Conservation (phyloP, 2,113 vertebrate species). For the Gadus chalcogrammus region DNA sequence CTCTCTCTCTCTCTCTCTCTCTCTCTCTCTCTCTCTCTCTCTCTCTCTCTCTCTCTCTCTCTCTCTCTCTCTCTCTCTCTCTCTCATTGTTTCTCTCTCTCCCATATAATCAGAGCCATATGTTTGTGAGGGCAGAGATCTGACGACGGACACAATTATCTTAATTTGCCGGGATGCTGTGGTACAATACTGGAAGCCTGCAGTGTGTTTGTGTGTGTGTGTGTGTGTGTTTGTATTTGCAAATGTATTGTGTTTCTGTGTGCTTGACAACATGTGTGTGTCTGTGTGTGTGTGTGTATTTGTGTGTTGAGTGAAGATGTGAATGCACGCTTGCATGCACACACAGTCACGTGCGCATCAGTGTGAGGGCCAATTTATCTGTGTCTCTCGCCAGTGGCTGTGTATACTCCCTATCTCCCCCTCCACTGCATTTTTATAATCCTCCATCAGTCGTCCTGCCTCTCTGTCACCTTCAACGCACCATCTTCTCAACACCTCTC, state of each 20-base stretch:
- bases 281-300: conserved; percentile 31
- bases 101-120: conserved; percentile 81
- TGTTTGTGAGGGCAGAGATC: conserved; percentile 72
- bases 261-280: not conserved
- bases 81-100: no score
- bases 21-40: no score
- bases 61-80: no score
- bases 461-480: conserved; percentile 65
- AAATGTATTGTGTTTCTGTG: conserved; percentile 11
- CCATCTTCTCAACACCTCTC: conserved; percentile 59
- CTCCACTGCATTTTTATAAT: conserved; percentile 38
- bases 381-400: conserved; percentile 20
- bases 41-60: not conserved
- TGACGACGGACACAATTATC: conserved; percentile 69
- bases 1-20: no score
- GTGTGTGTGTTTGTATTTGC: conserved; percentile 3
- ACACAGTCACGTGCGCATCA: conserved; percentile 27
- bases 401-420: conserved; percentile 24
- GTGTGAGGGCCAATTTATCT: conserved; percentile 13
- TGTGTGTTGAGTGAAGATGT: conserved; percentile 5
- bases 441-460: conserved; percentile 44
- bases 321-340: conserved; percentile 7
- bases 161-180: no score
- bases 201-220: no score
- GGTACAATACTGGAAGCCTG: no score